A percentile compares a stretch with the other conserved stretches of the same genome.
These are phyloP conservation scores for Bibio marci DNA, from an alignment of 2,888 invertebrate species.

Conservation along the genomic window DNA sequence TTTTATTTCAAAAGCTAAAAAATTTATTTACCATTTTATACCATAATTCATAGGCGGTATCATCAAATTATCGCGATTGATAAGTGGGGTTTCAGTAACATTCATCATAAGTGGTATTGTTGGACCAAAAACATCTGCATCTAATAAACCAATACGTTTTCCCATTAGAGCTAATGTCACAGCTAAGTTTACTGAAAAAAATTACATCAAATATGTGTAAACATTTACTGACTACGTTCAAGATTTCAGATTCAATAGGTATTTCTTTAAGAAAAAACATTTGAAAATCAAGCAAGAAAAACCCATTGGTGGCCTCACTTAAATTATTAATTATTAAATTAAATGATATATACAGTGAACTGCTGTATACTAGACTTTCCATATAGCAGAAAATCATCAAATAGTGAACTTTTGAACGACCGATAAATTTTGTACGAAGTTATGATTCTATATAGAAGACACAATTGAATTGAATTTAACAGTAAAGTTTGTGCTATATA, in stretches of 20 bases:
- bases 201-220: neutral
- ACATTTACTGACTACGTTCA: neutral
- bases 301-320: too few relatives aligned
- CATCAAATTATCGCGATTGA: conserved; percentile 66
- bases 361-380: too few relatives aligned
- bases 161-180: conserved; percentile 40
- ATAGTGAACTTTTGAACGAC: too few relatives aligned
- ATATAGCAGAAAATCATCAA: too few relatives aligned
- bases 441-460: too few relatives aligned
- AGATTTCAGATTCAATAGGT: neutral
- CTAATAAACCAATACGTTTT: conserved; percentile 56
- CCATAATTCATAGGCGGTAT: conserved; percentile 80
- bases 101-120: conserved; percentile 93
- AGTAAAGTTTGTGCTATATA: too few relatives aligned
- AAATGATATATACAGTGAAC: too few relatives aligned
- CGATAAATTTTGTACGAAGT: too few relatives aligned
- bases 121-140: conserved; percentile 92
- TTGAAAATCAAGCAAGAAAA: too few relatives aligned
- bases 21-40: conserved; percentile 60
- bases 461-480: too few relatives aligned
- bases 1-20: neutral
- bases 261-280: too few relatives aligned
- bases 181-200: conserved; percentile 58
- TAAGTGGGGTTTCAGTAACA: conserved; percentile 59
- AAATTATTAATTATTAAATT: too few relatives aligned